phyloP scores from a whole-genome alignment of 2,888 invertebrate species.

The Balanococcus diminutus region DNA sequence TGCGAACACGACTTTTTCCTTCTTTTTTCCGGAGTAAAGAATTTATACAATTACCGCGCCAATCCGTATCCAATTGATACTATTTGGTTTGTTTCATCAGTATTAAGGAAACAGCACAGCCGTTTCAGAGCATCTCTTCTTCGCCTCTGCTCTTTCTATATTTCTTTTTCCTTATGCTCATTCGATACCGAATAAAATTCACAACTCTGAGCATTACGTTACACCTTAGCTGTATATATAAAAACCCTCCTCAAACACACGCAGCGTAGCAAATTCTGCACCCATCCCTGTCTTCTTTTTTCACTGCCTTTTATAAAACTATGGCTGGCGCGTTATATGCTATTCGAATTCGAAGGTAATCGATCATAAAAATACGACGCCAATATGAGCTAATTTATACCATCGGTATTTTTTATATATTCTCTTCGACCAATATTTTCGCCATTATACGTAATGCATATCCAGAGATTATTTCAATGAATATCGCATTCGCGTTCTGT shows the following conservation, averaged over 20 bases:
- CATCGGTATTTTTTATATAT: conserved; percentile 28
- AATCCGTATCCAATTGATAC: conserved; percentile 42
- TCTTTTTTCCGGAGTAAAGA: conserved; percentile 39
- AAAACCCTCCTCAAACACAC: no score
- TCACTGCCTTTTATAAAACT: no score
- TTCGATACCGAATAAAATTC: background rate
- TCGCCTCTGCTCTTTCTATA: background rate
- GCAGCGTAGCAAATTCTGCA: no score
- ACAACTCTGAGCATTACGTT: background rate
- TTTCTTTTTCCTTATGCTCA: conserved; percentile 12
- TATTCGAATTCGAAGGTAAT: background rate
- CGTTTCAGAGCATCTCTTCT: background rate
- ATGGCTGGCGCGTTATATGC: no score
- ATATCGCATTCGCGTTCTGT: background rate
- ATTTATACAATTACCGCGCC: conserved; percentile 42
- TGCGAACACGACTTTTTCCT: conserved; percentile 33
- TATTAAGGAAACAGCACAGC: conserved; percentile 10
- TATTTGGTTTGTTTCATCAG: conserved; percentile 32
- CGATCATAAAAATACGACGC: conserved; percentile 26
- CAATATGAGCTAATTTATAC: conserved; percentile 40
- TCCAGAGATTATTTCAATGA: background rate
- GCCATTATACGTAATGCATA: background rate
- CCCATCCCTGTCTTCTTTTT: no score
- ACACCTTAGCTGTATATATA: background rate
- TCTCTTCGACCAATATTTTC: conserved; percentile 26